Base-by-base conservation (phyloP, 2,888 invertebrate genomes). In the Clusia tigrina region DNA sequence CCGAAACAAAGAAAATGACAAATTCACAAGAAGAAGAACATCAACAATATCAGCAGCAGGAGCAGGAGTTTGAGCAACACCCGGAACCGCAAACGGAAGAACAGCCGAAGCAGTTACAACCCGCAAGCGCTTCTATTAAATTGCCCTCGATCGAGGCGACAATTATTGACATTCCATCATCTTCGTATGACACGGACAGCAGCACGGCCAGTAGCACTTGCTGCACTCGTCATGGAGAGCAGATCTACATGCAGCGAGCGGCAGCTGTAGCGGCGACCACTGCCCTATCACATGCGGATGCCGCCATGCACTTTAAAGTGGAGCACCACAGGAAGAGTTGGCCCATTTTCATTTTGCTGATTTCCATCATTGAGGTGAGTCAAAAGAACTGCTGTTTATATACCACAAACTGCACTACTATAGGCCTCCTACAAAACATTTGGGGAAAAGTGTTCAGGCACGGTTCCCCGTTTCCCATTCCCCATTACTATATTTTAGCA, bases 341-440 rank as follows among this genome's bases (percentile, higher is more conserved):
- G 80, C 80, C 80, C 62, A 74, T 78, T 69, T 80, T 80, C 66
- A 78, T 80, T 64, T 69, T 80, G 65, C 25, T 76, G 74, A 80
- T 80, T 74, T 80, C 80, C 58, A 66, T 80, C 67, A 74, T 80
- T 77, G 80, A 80, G 79, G 80, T 80, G 65, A 79, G 79, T 71
- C 9, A 12, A 17, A n/a, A n/a, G n/a, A n/a, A n/a, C 37, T 38
- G 46, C 15, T n/a, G 18, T n/a, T n/a, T 26, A n/a, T 12, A 5
- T 46, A 46, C n/a, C 15, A 10, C 46, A 46, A 46, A 5, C 6
- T 3, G 12, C 6, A 9, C 32, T 32, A 12, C 12, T 32, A 12
- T 32, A 12, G 32, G 32, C 32, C 12, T 32, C 32, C n/a, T n/a
- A n/a, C n/a, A n/a, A n/a, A n/a, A n/a, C n/a, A n/a, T n/a, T n/a